Percentiles rank a stretch among this genome's conserved stretches.
These are phyloP conservation scores for Limonius californicus DNA, from an alignment of 1,140 invertebrate species.

Conservation along the genomic window DNA sequence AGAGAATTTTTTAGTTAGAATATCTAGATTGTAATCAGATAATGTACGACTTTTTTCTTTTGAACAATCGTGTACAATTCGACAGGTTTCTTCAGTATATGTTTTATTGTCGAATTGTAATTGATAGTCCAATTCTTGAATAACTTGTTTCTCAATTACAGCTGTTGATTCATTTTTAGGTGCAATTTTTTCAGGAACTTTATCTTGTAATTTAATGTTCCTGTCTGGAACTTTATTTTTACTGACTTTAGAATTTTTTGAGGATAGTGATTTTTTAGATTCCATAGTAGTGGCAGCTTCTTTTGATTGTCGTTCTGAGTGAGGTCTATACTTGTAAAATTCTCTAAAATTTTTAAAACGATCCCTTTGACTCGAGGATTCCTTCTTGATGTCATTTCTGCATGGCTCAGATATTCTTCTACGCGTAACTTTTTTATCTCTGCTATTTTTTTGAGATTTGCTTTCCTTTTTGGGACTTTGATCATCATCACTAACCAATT, in stretches of 20 bases:
- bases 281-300: too few species aligned
- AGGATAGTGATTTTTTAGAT: too few species aligned
- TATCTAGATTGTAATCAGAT: conserved; percentile 13
- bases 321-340: too few species aligned
- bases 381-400: too few species aligned
- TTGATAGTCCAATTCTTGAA: background rate
- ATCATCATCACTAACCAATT: background rate
- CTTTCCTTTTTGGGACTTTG: background rate
- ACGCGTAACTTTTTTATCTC: background rate
- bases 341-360: too few species aligned
- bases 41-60: background rate
- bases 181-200: background rate
- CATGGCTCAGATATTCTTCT: too few species aligned
- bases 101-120: conserved; percentile 10
- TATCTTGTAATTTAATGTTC: background rate
- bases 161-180: background rate
- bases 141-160: background rate
- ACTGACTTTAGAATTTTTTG: too few species aligned
- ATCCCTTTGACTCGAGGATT: too few species aligned
- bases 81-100: background rate
- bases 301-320: too few species aligned
- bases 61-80: background rate
- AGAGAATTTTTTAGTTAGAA: conserved; percentile 9
- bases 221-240: too few species aligned
- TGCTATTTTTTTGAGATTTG: background rate